Evolutionary conservation across 2,797 vertebrate species (phyloP), one percentile per base, ranked within the genome.

Genomic region (Pogoniulus pusillus): DNA sequence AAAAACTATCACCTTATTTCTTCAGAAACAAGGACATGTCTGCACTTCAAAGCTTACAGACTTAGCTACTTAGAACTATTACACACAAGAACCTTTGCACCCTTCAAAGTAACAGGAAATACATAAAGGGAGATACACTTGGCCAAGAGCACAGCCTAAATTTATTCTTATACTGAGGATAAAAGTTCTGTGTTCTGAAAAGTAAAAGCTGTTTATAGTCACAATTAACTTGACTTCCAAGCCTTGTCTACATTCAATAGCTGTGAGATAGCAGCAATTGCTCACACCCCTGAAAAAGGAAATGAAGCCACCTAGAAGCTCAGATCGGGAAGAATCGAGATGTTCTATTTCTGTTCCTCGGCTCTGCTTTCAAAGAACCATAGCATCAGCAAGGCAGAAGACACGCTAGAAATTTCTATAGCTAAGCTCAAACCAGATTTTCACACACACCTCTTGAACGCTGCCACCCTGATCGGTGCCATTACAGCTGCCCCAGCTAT

Each of bases 81-180:
- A 74, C 47, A 89, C 27, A 75, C 4, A 11, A 93, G 84, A 95
- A 90, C 26, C 65, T 91, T 69, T 85, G 83, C 77, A 88, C 69
- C 78, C 83, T 92, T 95, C 88, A 92, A 82, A 95, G 85, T 49
- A 92, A 94, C 91, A 92, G 92, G 94, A 96, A 95, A 92, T 77
- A 80, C 30, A 95, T 87, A 90, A 85, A 93, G 88, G 81, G 81
- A 92, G 85, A 92, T 77, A 87, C 92, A 87, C 64, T 90, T 87
- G 83, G 90, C 91, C 51, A 85, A 78, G 91, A 86, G 77, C 69
- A 68, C 85, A 72, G 92, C 76, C 65, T 87, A 59, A 49, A 47
- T 72, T 82, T 82, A 81, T 80, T 86, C 83, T 90, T 92, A 87
- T 69, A 74, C 34, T 62, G 41, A 74, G 58, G 64, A 95, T 77